Evolutionary conservation across 2,888 invertebrate genomes (phyloP), one percentile per base, ranked within the genome.

Genomic region (Zeuzera pyrina): DNA sequence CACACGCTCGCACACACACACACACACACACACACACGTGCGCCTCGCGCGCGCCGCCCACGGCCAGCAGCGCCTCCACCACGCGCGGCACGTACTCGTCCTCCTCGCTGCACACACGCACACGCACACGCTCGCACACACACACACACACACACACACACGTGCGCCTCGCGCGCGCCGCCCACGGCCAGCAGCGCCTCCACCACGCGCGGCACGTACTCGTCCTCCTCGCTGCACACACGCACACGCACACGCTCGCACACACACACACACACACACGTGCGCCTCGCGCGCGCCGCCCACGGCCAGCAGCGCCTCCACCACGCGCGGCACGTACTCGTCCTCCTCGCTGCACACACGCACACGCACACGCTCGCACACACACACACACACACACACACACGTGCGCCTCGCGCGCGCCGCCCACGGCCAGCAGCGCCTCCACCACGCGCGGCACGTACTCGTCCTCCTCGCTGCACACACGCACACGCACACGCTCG

Each of bases 361-460:
- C n/a, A n/a, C n/a, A n/a, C n/a, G n/a, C n/a, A n/a, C n/a, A n/a
- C n/a, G n/a, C n/a, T n/a, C n/a, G n/a, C n/a, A n/a, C n/a, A n/a
- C n/a, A n/a, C n/a, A n/a, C n/a, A n/a, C n/a, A n/a, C n/a, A n/a
- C n/a, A n/a, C n/a, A n/a, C n/a, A n/a, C n/a, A n/a, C n/a, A n/a
- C n/a, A n/a, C n/a, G n/a, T n/a, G n/a, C n/a, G n/a, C n/a, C n/a
- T n/a, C n/a, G n/a, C n/a, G n/a, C n/a, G n/a, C n/a, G n/a, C n/a
- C n/a, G n/a, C n/a, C n/a, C 61, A 97, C 88, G 43, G 89, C 89
- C 22, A 97, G 76, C 39, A 98, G 94, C 8, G 95, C 94, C 62
- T 95, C 92, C 7, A 98, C 91, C 15, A 98, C 95, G 71, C 95
- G 93, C 7, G 97, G 96, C 32, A 97, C 94, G 30, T 95, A 91